Evolutionary conservation across 35 echinoderm and acorn worm genomes (phyloP).

Genomic region (Amphiura filiformis): DNA sequence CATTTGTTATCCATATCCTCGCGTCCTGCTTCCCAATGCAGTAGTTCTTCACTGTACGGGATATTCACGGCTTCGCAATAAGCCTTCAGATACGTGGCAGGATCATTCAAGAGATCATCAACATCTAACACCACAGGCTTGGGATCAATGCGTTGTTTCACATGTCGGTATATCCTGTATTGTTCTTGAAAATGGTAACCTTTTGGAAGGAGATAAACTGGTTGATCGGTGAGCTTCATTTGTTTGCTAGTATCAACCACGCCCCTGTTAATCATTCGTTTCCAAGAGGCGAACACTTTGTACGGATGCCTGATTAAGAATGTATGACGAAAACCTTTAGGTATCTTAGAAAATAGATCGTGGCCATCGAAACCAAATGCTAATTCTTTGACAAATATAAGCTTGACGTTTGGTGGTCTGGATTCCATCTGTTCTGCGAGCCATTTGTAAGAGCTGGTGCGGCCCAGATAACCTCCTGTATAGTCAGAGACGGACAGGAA

Average conservation of each 20-base stretch:
- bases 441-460: not conserved
- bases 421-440: not conserved
- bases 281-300: constrained; percentile 4
- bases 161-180: not conserved
- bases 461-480: not conserved
- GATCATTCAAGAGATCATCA: constrained; percentile 36
- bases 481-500: too few species aligned
- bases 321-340: not conserved
- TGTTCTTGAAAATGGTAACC: not conserved
- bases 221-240: not conserved
- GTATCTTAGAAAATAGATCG: not conserved
- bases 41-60: constrained; percentile 9
- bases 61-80: constrained; percentile 32
- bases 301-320: not conserved
- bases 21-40: constrained; percentile 29
- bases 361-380: not conserved
- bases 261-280: not conserved
- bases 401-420: not conserved
- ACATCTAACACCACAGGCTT: constrained; percentile 33
- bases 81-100: not conserved
- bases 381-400: not conserved
- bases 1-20: not conserved
- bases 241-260: not conserved
- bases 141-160: constrained; percentile 6
- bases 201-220: not conserved